Percentiles rank a stretch among this genome's conserved stretches.
phyloP scores from a whole-genome alignment of 2,797 vertebrate genomes.

The Dendrocincla fuliginosa region DNA sequence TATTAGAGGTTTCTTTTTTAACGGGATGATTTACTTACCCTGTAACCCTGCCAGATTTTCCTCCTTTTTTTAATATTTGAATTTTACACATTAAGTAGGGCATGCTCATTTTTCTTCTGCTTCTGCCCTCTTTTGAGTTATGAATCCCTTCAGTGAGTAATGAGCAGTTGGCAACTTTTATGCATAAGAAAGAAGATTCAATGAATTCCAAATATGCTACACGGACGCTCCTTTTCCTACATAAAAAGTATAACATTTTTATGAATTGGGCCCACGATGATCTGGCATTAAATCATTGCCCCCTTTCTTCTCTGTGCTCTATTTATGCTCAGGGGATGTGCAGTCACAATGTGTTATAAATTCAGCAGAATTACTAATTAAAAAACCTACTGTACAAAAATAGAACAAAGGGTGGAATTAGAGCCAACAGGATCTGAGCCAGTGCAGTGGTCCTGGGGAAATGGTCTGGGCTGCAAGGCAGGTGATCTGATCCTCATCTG shows the following conservation, averaged over 20 bases:
- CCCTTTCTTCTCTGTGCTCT: conserved; percentile 51
- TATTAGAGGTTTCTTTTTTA: conserved; percentile 50
- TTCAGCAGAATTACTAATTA: conserved; percentile 66
- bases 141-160: conserved; percentile 61
- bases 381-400: conserved; percentile 57
- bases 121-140: conserved; percentile 61
- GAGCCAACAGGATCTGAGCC: conserved; percentile 54
- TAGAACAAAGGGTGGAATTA: conserved; percentile 59
- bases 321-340: conserved; percentile 5
- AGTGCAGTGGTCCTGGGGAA: conserved; percentile 45
- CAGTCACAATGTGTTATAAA: conserved; percentile 49
- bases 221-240: conserved; percentile 26
- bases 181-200: conserved; percentile 59
- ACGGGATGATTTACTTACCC: conserved; percentile 47
- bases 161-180: conserved; percentile 62
- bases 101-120: conserved; percentile 58
- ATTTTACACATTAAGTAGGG: conserved; percentile 60
- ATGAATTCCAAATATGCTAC: conserved; percentile 46
- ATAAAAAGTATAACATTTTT: conserved; percentile 51
- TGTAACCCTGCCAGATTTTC: conserved; percentile 31
- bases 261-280: conserved; percentile 43
- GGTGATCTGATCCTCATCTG: conserved; percentile 62
- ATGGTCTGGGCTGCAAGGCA: conserved; percentile 41
- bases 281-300: conserved; percentile 47
- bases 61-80: conserved; percentile 49